phyloP scores from a whole-genome alignment of 2,797 vertebrate species.

The Hyperoplus immaculatus region DNA sequence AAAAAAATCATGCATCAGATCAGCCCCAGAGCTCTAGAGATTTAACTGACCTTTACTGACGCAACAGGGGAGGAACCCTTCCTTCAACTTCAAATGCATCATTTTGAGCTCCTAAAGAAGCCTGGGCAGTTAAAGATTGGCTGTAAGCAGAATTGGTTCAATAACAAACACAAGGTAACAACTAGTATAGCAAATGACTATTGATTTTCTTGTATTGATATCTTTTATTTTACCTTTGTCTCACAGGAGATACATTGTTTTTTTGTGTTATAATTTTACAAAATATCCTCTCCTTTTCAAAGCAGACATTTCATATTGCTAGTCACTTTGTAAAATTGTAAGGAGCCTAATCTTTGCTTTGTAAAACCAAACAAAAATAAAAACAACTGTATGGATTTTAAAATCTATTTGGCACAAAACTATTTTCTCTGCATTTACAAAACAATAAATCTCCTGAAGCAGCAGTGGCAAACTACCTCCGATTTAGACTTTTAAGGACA shows the following conservation, averaged over 20 bases:
- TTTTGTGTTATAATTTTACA: neutral
- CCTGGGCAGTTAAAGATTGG: slow-evolving; percentile 27
- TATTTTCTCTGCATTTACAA: slow-evolving; percentile 5
- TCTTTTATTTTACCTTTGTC: too few species aligned
- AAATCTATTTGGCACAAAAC: neutral
- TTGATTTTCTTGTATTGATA: neutral
- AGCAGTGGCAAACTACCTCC: slow-evolving; percentile 19
- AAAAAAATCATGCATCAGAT: slow-evolving; percentile 50
- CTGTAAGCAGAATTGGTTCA: slow-evolving; percentile 28
- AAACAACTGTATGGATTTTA: neutral
- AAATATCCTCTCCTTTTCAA: neutral
- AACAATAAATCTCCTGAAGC: slow-evolving; percentile 28
- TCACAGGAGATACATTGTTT: too few species aligned
- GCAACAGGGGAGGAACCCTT: slow-evolving; percentile 54
- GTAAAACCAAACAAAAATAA: neutral
- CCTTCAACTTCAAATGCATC: slow-evolving; percentile 58
- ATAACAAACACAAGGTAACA: slow-evolving; percentile 10
- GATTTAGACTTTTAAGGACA: slow-evolving; percentile 23
- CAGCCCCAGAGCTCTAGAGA: slow-evolving; percentile 53
- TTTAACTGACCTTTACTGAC: slow-evolving; percentile 74
- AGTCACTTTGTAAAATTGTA: neutral
- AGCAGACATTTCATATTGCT: neutral
- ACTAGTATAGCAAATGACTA: neutral
- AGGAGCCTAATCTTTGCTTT: neutral
- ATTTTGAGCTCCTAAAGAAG: slow-evolving; percentile 43